Conservation (phyloP, 2,888 invertebrate species). For the Meandrusa payeni region DNA sequence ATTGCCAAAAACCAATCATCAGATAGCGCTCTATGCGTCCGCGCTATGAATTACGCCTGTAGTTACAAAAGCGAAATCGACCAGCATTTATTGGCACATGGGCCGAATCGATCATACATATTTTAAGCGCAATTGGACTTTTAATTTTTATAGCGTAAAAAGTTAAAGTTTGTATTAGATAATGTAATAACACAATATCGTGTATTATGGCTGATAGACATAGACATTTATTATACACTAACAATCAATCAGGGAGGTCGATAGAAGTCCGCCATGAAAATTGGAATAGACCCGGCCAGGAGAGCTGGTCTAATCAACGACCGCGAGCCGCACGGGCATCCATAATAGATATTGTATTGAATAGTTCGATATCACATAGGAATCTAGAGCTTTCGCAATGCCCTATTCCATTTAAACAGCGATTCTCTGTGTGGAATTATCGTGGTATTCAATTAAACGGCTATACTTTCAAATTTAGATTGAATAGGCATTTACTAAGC, state of each 20-base stretch:
- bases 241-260: conserved; percentile 63
- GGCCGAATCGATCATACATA: conserved; percentile 19
- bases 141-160: too few relatives aligned
- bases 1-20: conserved; percentile 82
- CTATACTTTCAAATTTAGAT: conserved; percentile 9
- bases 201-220: conserved; percentile 26
- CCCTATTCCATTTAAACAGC: conserved; percentile 49
- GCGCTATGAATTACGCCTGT: conserved; percentile 75
- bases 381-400: conserved; percentile 55
- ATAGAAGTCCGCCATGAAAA: conserved; percentile 60
- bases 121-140: conserved; percentile 15
- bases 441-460: conserved; percentile 12
- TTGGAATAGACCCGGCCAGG: conserved; percentile 56
- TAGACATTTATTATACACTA: too few relatives aligned
- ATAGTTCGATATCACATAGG: conserved; percentile 54
- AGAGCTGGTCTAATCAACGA: conserved; percentile 68
- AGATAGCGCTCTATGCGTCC: conserved; percentile 74
- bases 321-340: conserved; percentile 51
- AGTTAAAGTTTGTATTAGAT: conserved; percentile 5
- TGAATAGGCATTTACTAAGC: too few relatives aligned
- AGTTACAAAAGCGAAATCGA: conserved; percentile 58
- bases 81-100: conserved; percentile 16
- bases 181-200: conserved; percentile 24
- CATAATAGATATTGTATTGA: conserved; percentile 69
- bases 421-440: conserved; percentile 26